These are phyloP conservation scores for Dryobates pubescens DNA, from an alignment of 2,797 vertebrate genomes.

Conservation along the genomic window DNA sequence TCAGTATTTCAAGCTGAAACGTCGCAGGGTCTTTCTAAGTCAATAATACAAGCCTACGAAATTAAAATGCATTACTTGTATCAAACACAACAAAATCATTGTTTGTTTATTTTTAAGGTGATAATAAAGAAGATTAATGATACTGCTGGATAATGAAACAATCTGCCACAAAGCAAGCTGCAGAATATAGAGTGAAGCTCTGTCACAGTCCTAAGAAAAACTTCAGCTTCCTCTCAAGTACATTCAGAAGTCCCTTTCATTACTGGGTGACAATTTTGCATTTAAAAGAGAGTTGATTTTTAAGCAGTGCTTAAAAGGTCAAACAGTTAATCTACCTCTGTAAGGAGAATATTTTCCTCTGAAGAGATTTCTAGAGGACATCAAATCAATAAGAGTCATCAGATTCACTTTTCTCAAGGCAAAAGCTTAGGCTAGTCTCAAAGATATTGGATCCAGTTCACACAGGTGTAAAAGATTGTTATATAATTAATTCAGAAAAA, in stretches of 20 bases:
- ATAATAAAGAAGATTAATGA: conserved; percentile 85
- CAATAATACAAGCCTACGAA: conserved; percentile 71
- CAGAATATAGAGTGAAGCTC: conserved; percentile 73
- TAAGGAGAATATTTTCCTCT: conserved; percentile 43
- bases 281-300: conserved; percentile 70
- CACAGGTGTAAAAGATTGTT: neutral
- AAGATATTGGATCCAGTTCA: neutral
- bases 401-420: conserved; percentile 30
- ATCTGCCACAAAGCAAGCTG: conserved; percentile 76
- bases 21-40: conserved; percentile 51
- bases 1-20: conserved; percentile 71
- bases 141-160: conserved; percentile 80
- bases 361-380: conserved; percentile 67
- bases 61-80: conserved; percentile 82
- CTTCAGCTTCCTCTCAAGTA: conserved; percentile 51
- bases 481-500: neutral
- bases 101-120: conserved; percentile 84
- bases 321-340: conserved; percentile 67
- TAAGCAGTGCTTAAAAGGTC: conserved; percentile 66
- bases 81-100: conserved; percentile 82
- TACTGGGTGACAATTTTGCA: conserved; percentile 60
- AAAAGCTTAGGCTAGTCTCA: neutral
- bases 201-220: conserved; percentile 28
- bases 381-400: conserved; percentile 67
- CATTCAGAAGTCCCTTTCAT: conserved; percentile 65